These are phyloP conservation scores for Lucilia sericata DNA, from an alignment of 1,140 invertebrate genomes.

Conservation along the genomic window DNA sequence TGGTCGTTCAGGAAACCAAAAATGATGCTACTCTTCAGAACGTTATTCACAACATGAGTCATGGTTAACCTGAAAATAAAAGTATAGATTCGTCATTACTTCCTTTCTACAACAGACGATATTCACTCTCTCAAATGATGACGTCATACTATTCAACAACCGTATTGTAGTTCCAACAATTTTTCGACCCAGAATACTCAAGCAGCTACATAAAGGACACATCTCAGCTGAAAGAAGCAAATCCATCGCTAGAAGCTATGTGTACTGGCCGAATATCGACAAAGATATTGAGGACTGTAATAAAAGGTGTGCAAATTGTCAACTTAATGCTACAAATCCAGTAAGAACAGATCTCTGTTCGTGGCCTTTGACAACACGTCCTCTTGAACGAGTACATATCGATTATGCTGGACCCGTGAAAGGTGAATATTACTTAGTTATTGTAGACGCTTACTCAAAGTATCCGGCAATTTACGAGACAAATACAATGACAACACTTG, in stretches of 20 bases:
- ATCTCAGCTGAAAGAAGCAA: conserved; percentile 1
- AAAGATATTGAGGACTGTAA: not conserved
- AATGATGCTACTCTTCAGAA: not conserved
- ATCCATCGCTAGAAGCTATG: not conserved
- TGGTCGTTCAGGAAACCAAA: not conserved
- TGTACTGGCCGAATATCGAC: not conserved
- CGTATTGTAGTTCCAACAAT: not conserved
- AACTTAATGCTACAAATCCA: not conserved
- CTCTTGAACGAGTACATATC: conserved; percentile 54
- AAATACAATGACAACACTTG: not conserved
- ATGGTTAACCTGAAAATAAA: not conserved
- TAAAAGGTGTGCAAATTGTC: not conserved
- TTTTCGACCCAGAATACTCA: not conserved
- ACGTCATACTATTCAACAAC: not conserved
- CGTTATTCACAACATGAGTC: not conserved
- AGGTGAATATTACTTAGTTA: conserved; percentile 36
- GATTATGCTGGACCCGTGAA: conserved; percentile 57
- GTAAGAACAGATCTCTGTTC: conserved; percentile 47
- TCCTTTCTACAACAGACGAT: not conserved
- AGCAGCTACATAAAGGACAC: not conserved
- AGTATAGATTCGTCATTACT: not conserved
- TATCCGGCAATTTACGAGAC: conserved; percentile 40
- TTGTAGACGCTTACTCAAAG: conserved; percentile 46
- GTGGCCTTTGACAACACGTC: conserved; percentile 48
- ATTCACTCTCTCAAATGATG: not conserved